Percentiles rank a stretch among this genome's conserved stretches.
Evolutionary conservation across 1,140 invertebrate species (phyloP).

Genomic region (Lucilia cuprina): DNA sequence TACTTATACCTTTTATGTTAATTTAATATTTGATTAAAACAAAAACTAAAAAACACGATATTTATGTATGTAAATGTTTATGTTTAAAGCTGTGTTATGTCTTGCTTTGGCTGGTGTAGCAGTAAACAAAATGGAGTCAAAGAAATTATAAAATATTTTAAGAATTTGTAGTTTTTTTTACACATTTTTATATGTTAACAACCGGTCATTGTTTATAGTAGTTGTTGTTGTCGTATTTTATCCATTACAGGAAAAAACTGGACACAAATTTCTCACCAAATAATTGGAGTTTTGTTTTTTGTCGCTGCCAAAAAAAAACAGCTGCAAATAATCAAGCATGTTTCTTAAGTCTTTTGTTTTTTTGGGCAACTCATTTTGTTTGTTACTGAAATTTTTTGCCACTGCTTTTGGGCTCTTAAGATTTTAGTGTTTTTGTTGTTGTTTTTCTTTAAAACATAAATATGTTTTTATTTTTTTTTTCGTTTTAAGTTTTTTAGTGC

Average conservation of each 20-base stretch:
- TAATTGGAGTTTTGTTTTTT: conserved; percentile 15
- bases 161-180: neutral
- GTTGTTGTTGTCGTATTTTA: neutral
- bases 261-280: conserved; percentile 2
- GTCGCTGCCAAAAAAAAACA: neutral
- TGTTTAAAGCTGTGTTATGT: neutral
- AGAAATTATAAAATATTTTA: conserved; percentile 9
- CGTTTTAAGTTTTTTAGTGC: neutral
- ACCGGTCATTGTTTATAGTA: neutral
- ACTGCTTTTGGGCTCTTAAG: neutral
- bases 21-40: neutral
- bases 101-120: too few species aligned
- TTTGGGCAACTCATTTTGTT: neutral
- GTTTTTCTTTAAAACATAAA: neutral
- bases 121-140: neutral
- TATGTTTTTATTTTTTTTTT: neutral
- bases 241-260: neutral
- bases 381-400: neutral
- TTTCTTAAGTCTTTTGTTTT: conserved; percentile 15
- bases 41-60: neutral
- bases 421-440: neutral
- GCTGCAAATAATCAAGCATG: neutral
- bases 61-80: neutral
- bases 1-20: neutral
- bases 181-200: neutral